Conservation (phyloP, 2,113 vertebrate genomes). For the Microtus ochrogaster region DNA sequence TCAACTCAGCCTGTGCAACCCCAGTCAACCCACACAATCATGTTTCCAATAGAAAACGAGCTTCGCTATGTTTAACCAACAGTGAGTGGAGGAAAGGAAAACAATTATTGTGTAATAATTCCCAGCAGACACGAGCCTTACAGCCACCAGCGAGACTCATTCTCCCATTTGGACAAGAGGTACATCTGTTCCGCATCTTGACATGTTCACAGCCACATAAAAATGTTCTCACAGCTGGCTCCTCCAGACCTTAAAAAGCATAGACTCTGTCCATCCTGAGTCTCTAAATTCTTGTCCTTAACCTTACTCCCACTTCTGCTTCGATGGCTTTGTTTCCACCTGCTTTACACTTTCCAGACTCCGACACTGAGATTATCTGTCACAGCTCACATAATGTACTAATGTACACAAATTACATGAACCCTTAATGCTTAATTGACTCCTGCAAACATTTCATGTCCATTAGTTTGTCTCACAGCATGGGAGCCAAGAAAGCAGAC, state of each 20-base stretch:
- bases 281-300: neutral
- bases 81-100: neutral
- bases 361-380: neutral
- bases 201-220: conserved; percentile 29
- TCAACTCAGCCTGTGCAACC: neutral
- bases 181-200: conserved; percentile 56
- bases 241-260: neutral
- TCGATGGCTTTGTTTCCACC: neutral
- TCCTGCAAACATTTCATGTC: neutral
- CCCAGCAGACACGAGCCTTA: conserved; percentile 29
- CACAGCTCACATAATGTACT: neutral
- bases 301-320: conserved; percentile 18
- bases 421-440: neutral
- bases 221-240: neutral
- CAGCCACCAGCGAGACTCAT: conserved; percentile 30
- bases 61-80: conserved; percentile 29
- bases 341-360: conserved; percentile 13
- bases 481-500: neutral
- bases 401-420: neutral
- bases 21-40: conserved; percentile 9
- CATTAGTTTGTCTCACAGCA: neutral
- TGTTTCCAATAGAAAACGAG: conserved; percentile 55
- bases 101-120: conserved; percentile 45
- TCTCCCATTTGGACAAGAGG: conserved; percentile 23
- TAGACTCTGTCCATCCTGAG: neutral